Conservation (phyloP, 2,888 invertebrate genomes). For the Trichopoda pennipes region DNA sequence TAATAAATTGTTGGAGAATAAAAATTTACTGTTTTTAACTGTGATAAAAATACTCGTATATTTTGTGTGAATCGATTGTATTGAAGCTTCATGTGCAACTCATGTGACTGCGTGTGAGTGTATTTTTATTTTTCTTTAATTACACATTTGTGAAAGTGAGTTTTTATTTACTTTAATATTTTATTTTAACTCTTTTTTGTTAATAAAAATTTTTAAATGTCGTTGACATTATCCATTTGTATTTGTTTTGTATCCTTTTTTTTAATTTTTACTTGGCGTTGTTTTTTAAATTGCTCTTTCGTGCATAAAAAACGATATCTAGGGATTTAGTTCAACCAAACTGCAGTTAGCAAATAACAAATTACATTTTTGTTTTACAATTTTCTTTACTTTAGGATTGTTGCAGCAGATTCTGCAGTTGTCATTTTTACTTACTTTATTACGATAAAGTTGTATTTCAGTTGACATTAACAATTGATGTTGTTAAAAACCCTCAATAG, state of each 20-base stretch:
- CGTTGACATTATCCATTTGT: neutral
- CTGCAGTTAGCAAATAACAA: slow-evolving; percentile 62
- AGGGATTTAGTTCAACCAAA: slow-evolving; percentile 61
- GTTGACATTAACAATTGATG: slow-evolving; percentile 39
- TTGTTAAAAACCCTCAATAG: slow-evolving; percentile 32
- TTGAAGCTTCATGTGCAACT: too few species aligned
- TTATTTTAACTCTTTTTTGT: neutral
- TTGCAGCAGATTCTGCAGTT: slow-evolving; percentile 1
- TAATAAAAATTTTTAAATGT: neutral
- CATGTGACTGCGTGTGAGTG: neutral
- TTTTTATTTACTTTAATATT: neutral
- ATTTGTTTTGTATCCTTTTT: neutral
- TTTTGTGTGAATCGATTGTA: neutral
- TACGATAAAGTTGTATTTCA: slow-evolving; percentile 43
- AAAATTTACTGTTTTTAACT: neutral
- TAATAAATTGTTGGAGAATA: too few species aligned
- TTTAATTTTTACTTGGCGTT: slow-evolving; percentile 23
- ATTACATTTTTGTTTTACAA: slow-evolving; percentile 25
- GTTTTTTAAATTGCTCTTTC: slow-evolving; percentile 31
- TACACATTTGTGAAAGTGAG: neutral
- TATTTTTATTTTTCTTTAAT: neutral
- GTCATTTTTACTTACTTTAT: slow-evolving; percentile 7
- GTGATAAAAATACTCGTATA: neutral
- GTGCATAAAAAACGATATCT: slow-evolving; percentile 52
- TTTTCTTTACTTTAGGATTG: slow-evolving; percentile 35